Base-by-base conservation (phyloP, 2,888 invertebrate species). In the Steinernema hermaphroditum region DNA sequence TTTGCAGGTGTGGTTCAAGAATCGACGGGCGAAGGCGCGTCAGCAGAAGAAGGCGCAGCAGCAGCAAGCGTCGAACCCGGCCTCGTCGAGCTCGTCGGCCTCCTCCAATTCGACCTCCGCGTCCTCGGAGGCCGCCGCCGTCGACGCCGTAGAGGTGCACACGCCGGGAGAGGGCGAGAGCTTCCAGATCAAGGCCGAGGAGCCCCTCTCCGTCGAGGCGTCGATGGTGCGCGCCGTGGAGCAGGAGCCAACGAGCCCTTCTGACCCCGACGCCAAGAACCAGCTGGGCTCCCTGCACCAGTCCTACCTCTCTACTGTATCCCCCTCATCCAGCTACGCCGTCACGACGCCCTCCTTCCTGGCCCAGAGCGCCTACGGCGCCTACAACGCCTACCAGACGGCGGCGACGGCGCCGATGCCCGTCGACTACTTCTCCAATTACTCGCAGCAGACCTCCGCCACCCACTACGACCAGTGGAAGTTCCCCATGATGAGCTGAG, bases 1-100 rank as follows among this genome's bases (percentile, higher is more conserved):
- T 24, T 32, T 82, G 29, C 70, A 82, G 82, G 81, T 83, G 2
- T 83, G 83, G 83, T 83, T 83, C 76, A 83, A 83, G 71, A 83
- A 83, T 46, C 79, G 83, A 0, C 75, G 82, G 34, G 83, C 83
- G 32, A 83, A 83, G 62, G 77, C 78, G 16, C 72, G 82, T 16
- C 77, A 77, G 54, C 76, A 77, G 19, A 80, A 79, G 57, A 81
- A 79, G 72, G 62, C 62, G 62, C 62, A 62, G 27, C 62, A 37
- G 71, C 62, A 62, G 19, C 62, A 27, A 14, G 22, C 19, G 2
- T 32, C 62, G 32, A 62, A 62, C n/a, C 34, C 62, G 14, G 62
- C 62, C 14, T 62, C 62, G 14, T 62, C 62, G 32, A 32, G 32
- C 29, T 62, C 62, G 2, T 62, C 62, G 32, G 62, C 62, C 27